Conservation (phyloP, 2,888 invertebrate genomes). For the Melieria picta region DNA sequence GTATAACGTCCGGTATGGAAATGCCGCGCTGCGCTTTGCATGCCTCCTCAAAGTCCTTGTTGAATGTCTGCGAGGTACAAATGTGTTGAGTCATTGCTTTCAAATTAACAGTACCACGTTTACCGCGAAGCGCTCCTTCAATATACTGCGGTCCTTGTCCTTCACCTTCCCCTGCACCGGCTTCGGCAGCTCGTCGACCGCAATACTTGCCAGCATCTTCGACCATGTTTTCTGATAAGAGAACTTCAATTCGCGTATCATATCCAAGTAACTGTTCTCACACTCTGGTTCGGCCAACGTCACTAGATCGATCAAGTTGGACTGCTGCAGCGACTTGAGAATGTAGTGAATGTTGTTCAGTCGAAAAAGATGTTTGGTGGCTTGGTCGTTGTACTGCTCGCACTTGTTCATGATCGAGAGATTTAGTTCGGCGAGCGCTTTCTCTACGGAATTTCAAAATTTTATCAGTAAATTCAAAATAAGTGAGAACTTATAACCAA, state of each 20-base stretch:
- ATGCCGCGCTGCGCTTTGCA: constrained; percentile 86
- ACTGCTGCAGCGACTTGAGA: constrained; percentile 89
- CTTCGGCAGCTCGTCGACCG: constrained; percentile 76
- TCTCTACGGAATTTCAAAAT: constrained; percentile 69
- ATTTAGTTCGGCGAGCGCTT: constrained; percentile 90
- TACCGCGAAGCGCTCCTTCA: constrained; percentile 91
- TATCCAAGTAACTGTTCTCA: constrained; percentile 85
- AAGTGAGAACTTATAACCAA: neutral
- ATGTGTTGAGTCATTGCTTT: neutral
- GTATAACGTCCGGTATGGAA: constrained; percentile 91
- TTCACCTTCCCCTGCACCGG: constrained; percentile 77
- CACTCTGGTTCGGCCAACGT: constrained; percentile 85
- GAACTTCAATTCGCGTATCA: constrained; percentile 83
- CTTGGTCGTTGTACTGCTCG: constrained; percentile 88
- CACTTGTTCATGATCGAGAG: constrained; percentile 89
- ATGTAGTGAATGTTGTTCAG: constrained; percentile 96
- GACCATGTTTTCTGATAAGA: constrained; percentile 77
- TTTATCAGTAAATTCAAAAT: neutral
- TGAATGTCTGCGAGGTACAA: constrained; percentile 77
- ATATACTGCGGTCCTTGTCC: constrained; percentile 84
- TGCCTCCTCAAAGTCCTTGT: constrained; percentile 94
- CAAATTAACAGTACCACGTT: too few relatives aligned
- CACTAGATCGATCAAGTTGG: constrained; percentile 83
- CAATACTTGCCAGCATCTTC: constrained; percentile 79
- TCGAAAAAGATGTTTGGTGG: constrained; percentile 88